phyloP scores from a whole-genome alignment of 2,888 invertebrate species.

The Eilema caniola region DNA sequence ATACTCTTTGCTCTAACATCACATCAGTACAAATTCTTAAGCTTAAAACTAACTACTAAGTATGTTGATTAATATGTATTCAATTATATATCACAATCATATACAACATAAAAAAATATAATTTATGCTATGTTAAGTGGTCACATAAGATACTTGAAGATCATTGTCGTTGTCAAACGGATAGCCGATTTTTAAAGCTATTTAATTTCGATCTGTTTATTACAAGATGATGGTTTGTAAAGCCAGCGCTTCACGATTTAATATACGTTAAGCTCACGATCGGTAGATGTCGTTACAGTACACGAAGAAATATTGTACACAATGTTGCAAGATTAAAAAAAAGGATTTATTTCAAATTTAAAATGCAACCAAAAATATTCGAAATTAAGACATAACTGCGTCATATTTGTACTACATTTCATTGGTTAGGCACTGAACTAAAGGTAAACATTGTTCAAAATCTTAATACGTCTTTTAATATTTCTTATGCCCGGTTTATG shows the following conservation, averaged over 20 bases:
- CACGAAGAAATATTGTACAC: conserved; percentile 11
- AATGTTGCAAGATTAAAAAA: conserved; percentile 10
- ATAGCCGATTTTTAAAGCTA: conserved; percentile 35
- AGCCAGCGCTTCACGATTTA: conserved; percentile 1
- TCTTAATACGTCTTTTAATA: too few relatives aligned
- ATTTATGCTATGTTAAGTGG: conserved; percentile 46
- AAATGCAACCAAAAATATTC: conserved; percentile 5
- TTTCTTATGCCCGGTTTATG: too few relatives aligned
- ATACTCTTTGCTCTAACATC: conserved; percentile 81
- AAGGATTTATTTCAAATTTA: background rate
- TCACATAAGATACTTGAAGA: conserved; percentile 23
- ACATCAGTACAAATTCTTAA: conserved; percentile 80
- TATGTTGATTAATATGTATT: conserved; percentile 60
- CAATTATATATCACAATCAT: conserved; percentile 64
- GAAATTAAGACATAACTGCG: background rate
- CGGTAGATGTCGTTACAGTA: conserved; percentile 27
- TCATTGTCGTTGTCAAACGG: conserved; percentile 32
- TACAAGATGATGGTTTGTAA: conserved; percentile 28
- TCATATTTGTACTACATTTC: background rate
- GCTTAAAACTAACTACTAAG: conserved; percentile 56
- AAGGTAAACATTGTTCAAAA: too few relatives aligned
- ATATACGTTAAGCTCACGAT: conserved; percentile 9
- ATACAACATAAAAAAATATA: conserved; percentile 58
- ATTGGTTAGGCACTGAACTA: too few relatives aligned
- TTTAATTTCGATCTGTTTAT: conserved; percentile 22